Evolutionary conservation across 2,888 invertebrate genomes (phyloP).

Genomic region (Ormyrus thymus): DNA sequence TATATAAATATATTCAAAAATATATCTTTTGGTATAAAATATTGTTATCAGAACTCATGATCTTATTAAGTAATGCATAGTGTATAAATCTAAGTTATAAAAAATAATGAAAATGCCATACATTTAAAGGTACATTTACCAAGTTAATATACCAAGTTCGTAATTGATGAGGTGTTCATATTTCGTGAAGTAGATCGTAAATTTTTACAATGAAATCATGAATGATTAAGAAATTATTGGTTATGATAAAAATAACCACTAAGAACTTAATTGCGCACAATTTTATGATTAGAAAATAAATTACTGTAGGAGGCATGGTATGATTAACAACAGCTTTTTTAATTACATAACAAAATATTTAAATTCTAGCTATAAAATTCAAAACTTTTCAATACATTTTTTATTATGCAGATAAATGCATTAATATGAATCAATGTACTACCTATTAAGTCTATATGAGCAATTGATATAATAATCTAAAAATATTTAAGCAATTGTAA

Average conservation of each 20-base stretch:
- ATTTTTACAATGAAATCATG: slow-evolving; percentile 32
- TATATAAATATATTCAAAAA: slow-evolving; percentile 37
- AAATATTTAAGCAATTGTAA: slow-evolving; percentile 38
- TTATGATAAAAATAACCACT: slow-evolving; percentile 38
- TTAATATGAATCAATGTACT: slow-evolving; percentile 8
- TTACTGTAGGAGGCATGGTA: slow-evolving; percentile 41
- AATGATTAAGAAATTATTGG: slow-evolving; percentile 37
- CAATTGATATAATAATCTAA: slow-evolving; percentile 10
- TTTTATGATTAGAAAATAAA: slow-evolving; percentile 51
- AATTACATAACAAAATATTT: slow-evolving; percentile 18
- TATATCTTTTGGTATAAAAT: slow-evolving; percentile 38
- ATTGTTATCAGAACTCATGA: slow-evolving; percentile 38
- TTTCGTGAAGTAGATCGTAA: slow-evolving; percentile 37
- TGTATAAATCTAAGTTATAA: slow-evolving; percentile 28
- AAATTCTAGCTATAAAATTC: slow-evolving; percentile 18
- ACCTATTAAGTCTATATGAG: slow-evolving; percentile 6
- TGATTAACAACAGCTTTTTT: slow-evolving; percentile 3
- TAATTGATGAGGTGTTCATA: slow-evolving; percentile 34
- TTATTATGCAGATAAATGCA: not conserved
- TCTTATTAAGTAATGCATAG: slow-evolving; percentile 27
- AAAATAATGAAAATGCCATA: slow-evolving; percentile 48
- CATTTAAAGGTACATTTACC: slow-evolving; percentile 31
- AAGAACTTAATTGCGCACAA: slow-evolving; percentile 43
- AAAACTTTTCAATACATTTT: slow-evolving; percentile 22
- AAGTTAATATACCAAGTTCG: slow-evolving; percentile 43